Conservation (phyloP, 2,113 vertebrate genomes). For the Nothocercus julius region DNA sequence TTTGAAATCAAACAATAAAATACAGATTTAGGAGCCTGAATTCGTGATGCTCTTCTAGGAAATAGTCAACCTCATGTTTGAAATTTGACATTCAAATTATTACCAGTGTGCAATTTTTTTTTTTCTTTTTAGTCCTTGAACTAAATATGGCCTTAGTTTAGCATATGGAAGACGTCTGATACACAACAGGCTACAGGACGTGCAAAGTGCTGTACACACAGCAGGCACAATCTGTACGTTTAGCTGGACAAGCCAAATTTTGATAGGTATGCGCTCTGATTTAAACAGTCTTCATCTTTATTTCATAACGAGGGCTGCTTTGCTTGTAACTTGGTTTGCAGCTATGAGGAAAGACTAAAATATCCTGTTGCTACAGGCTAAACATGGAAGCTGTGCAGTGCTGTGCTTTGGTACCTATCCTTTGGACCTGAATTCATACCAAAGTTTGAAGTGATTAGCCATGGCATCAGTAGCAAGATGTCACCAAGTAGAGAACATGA, state of each 20-base stretch:
- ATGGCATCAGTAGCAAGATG: background rate
- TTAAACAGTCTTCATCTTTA: background rate
- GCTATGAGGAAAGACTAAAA: background rate
- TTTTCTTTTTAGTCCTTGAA: background rate
- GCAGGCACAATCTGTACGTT: background rate
- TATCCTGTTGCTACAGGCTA: background rate
- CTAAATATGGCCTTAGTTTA: background rate
- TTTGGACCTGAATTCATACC: background rate
- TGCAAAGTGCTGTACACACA: background rate
- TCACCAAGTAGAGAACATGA: background rate
- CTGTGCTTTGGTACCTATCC: background rate
- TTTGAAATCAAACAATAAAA: background rate
- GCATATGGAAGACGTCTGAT: accelerated
- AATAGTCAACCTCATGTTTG: background rate
- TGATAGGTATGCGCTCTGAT: background rate
- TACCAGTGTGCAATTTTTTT: background rate
- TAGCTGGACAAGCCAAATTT: accelerated
- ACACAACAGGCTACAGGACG: accelerated
- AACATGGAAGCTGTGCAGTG: background rate
- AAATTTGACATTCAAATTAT: background rate
- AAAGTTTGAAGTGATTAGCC: background rate
- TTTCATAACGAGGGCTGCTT: background rate
- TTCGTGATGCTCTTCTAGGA: background rate
- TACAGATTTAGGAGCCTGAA: background rate
- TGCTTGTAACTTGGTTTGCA: background rate